These are phyloP conservation scores for Schizopygopsis malacanthus DNA, from an alignment of 2,797 vertebrate species.

Conservation along the genomic window DNA sequence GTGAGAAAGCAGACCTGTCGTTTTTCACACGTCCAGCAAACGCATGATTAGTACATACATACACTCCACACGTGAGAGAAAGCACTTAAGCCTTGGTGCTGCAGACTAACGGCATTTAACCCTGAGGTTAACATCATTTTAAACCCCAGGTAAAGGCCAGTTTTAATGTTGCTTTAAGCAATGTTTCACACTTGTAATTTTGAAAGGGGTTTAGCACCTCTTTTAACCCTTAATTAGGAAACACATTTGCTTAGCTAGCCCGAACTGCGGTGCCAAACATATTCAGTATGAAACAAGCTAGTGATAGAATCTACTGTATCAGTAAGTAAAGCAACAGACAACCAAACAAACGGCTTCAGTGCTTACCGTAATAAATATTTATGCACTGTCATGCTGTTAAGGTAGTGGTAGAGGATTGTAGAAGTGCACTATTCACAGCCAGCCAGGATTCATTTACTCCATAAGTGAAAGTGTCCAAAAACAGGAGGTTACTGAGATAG, in stretches of 20 bases:
- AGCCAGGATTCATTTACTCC: background rate
- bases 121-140: conserved; percentile 10
- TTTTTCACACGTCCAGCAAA: conserved; percentile 21
- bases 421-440: conserved; percentile 4
- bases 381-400: conserved; percentile 4
- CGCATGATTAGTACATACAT: conserved; percentile 21
- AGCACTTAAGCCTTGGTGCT: background rate
- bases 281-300: background rate
- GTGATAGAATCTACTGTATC: background rate
- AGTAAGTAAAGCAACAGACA: background rate
- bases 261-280: background rate
- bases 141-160: conserved; percentile 7
- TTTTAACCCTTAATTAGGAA: conserved; percentile 14
- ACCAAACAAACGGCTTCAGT: background rate
- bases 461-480: background rate
- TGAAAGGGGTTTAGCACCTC: background rate
- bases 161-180: conserved; percentile 9
- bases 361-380: conserved; percentile 13
- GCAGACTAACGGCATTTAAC: background rate
- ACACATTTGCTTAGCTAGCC: background rate
- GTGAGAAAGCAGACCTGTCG: background rate
- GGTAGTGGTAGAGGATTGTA: background rate
- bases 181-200: conserved; percentile 6
- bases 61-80: conserved; percentile 14
- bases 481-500: background rate